A percentile compares a stretch with the other conserved stretches of the same genome.
These are phyloP conservation scores for Helobdella robusta DNA, from an alignment of 2,888 invertebrate species.

Conservation along the genomic window DNA sequence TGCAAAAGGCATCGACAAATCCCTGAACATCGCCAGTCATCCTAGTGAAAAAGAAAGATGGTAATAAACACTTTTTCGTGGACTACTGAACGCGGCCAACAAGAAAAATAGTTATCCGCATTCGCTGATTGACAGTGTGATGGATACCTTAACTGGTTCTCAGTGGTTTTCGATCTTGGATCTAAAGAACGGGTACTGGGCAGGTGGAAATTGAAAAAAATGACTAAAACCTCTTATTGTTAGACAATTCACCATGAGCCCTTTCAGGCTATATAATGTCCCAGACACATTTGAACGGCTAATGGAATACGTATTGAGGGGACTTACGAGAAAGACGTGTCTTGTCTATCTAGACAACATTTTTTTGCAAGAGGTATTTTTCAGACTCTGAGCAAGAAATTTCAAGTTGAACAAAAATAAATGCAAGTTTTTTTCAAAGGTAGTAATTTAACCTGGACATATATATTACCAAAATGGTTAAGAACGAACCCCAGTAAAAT, in stretches of 20 bases:
- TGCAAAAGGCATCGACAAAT: slow-evolving; percentile 14
- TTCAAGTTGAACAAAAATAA: slow-evolving; percentile 19
- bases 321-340: neutral
- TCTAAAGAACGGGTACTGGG: slow-evolving; percentile 35
- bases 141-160: slow-evolving; percentile 32
- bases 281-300: slow-evolving; percentile 26
- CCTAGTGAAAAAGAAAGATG: no score
- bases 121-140: no score
- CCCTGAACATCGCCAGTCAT: slow-evolving; percentile 27
- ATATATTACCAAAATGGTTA: slow-evolving; percentile 19
- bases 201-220: slow-evolving; percentile 32
- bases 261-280: slow-evolving; percentile 17
- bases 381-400: neutral
- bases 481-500: slow-evolving; percentile 22
- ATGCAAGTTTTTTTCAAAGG: slow-evolving; percentile 24
- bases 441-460: slow-evolving; percentile 24
- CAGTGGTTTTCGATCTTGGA: slow-evolving; percentile 34
- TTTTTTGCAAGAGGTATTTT: slow-evolving; percentile 13
- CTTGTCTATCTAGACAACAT: slow-evolving; percentile 28
- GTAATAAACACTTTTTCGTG: slow-evolving; percentile 30
- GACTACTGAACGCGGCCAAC: slow-evolving; percentile 32
- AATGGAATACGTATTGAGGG: slow-evolving; percentile 21
- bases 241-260: slow-evolving; percentile 22
- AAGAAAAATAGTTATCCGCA: slow-evolving; percentile 31
- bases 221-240: slow-evolving; percentile 23